A percentile compares a stretch with the other conserved stretches of the same genome.
phyloP scores from a whole-genome alignment of 2,113 vertebrate genomes.

The Arenaria interpres region DNA sequence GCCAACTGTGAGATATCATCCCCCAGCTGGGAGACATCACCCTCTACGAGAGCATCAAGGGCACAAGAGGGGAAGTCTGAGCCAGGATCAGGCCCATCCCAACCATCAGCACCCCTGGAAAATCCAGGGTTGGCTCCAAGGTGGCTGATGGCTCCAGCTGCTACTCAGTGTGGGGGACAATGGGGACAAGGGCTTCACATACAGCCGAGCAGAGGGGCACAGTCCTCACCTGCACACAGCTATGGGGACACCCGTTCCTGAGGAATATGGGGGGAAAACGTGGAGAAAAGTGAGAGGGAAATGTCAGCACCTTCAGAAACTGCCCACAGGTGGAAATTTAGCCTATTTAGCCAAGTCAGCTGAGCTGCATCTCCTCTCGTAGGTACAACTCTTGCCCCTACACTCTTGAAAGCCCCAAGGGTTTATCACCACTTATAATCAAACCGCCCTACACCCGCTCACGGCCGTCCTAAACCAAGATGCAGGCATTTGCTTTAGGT shows the following conservation, averaged over 20 bases:
- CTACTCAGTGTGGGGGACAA: not conserved
- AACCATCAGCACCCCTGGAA: not conserved
- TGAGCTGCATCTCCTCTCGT: not conserved
- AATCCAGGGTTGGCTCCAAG: rapidly evolving
- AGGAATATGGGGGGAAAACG: too few relatives aligned
- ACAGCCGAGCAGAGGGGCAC: not conserved
- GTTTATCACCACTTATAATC: not conserved
- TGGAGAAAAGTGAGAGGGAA: not conserved
- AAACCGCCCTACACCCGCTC: not conserved
- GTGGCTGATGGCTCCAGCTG: not conserved
- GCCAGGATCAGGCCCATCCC: not conserved
- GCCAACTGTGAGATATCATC: not conserved
- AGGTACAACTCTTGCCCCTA: not conserved
- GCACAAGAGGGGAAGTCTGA: not conserved
- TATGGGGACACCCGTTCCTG: not conserved
- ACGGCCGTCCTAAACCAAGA: not conserved
- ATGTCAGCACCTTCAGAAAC: not conserved
- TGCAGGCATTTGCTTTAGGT: not conserved
- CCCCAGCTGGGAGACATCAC: not conserved
- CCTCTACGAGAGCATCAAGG: not conserved
- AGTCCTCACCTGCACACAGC: not conserved
- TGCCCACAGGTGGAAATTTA: rapidly evolving
- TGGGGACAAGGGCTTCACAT: not conserved
- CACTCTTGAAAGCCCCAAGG: not conserved
- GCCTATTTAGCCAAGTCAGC: rapidly evolving